phyloP scores from a whole-genome alignment of 23 tunicate genomes.

The Botrylloides violaceus region DNA sequence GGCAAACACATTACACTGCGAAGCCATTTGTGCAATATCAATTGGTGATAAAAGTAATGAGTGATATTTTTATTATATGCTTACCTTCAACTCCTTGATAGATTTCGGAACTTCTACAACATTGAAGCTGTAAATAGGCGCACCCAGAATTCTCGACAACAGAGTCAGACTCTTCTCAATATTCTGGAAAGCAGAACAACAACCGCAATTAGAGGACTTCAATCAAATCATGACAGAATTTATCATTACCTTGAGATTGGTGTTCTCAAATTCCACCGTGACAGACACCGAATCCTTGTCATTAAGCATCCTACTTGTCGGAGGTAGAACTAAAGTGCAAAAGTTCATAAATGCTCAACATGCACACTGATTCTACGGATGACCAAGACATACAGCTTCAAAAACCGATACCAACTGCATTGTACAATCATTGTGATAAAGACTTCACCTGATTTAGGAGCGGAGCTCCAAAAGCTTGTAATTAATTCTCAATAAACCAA shows the following conservation, averaged over 20 bases:
- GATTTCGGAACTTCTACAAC: slow-evolving; percentile 30
- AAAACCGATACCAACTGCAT: not conserved
- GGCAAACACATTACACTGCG: no score
- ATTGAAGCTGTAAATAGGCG: slow-evolving; percentile 63
- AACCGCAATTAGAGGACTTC: no score
- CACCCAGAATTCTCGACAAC: slow-evolving; percentile 50
- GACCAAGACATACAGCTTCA: no score
- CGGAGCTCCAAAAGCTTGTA: no score
- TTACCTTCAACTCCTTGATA: slow-evolving; percentile 27
- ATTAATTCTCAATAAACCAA: no score
- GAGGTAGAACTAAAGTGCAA: not conserved
- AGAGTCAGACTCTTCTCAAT: slow-evolving; percentile 58
- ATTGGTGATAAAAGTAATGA: no score
- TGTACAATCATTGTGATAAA: no score
- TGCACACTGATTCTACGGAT: no score
- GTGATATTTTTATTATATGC: no score
- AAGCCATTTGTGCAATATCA: no score
- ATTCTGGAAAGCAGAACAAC: slow-evolving; percentile 19
- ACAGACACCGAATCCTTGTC: slow-evolving; percentile 56
- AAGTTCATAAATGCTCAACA: no score
- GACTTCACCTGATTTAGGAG: no score
- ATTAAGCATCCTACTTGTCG: slow-evolving; percentile 15
- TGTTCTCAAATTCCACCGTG: slow-evolving; percentile 50
- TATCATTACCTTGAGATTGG: slow-evolving; percentile 41
- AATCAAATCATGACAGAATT: not conserved